phyloP scores from a whole-genome alignment of 2,888 invertebrate species.

The Nephrotoma appendiculata region DNA sequence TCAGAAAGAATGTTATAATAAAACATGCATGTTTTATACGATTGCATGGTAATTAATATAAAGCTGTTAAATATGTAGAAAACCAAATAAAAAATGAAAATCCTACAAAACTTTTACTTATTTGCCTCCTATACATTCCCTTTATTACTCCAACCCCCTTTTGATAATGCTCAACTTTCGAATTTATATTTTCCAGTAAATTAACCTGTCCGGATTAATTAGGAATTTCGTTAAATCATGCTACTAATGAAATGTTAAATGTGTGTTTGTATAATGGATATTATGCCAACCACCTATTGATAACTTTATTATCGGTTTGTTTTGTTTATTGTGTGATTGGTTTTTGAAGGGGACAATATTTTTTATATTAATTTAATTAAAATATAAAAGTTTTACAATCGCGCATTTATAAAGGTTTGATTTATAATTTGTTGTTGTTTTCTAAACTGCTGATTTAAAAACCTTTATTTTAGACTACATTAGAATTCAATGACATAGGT shows the following conservation, averaged over 20 bases:
- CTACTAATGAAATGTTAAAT: not conserved
- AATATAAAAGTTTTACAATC: not conserved
- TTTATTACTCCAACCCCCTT: not conserved
- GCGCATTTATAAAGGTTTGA: not conserved
- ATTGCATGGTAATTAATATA: not conserved
- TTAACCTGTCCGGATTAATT: not conserved
- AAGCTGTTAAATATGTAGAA: not conserved
- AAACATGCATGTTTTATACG: not conserved
- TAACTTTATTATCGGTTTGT: not conserved
- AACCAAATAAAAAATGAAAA: not conserved
- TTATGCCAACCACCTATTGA: not conserved
- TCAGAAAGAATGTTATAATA: not conserved
- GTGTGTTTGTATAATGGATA: not conserved
- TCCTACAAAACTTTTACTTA: not conserved
- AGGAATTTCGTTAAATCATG: not conserved
- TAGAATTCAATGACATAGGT: not conserved
- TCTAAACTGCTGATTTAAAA: not conserved
- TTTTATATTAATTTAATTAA: not conserved
- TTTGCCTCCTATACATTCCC: no score
- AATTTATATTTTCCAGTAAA: not conserved
- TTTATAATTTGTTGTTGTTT: not conserved
- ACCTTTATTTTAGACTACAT: not conserved
- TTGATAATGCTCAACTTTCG: not conserved
- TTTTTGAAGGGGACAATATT: not conserved
- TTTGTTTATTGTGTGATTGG: not conserved